Evolutionary conservation across 2,113 vertebrate genomes (phyloP), one percentile per base, ranked within the genome.

Genomic region (Gila orcuttii): DNA sequence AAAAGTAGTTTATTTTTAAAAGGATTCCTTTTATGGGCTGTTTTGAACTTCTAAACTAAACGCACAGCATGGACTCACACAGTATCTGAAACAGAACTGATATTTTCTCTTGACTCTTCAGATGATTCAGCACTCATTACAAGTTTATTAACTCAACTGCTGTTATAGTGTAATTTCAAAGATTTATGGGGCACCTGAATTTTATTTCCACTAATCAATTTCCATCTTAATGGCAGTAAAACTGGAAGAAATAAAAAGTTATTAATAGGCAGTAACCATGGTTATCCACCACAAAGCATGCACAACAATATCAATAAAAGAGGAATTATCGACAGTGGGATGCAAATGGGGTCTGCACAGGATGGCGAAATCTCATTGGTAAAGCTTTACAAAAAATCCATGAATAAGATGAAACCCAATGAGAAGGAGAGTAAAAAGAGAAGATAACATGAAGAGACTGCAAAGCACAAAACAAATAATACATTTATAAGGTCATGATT

Each of bases 41-140:
- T 23, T 39, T 39, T 71, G 36, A 33, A 42, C 36, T 71, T 59
- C 19, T 23, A n/a, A 79, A 59, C 9, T 3, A 5, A 79, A 79
- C 6, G 33, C 52, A 59, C 10, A 59, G 21, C 12, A 4, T n/a
- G 52, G 31, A 59, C 60, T 59, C 55, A 60, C 52, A 59, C 9
- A 52, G 52, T 13, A 10, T 69, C 50, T 83, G 25, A 62, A 86
- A 79, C 36, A 23, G 36, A n/a, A 71, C 12, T 9, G 55, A 62
- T 68, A 60, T 33, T 55, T 55, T 23, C 15, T 36, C 52, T 64
- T 55, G 39, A 69, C n/a, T 28, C 47, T 85, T 75, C 15, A 57
- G 81, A 85, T 90, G 88, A 92, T 89, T 93, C 91, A 91, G 90
- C 89, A 79, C 68, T 84, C 86, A 88, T 93, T 92, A 89, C 74